A percentile compares a stretch with the other conserved stretches of the same genome.
phyloP scores from a whole-genome alignment of 2,888 invertebrate genomes.

The Podotricha telesiphe region DNA sequence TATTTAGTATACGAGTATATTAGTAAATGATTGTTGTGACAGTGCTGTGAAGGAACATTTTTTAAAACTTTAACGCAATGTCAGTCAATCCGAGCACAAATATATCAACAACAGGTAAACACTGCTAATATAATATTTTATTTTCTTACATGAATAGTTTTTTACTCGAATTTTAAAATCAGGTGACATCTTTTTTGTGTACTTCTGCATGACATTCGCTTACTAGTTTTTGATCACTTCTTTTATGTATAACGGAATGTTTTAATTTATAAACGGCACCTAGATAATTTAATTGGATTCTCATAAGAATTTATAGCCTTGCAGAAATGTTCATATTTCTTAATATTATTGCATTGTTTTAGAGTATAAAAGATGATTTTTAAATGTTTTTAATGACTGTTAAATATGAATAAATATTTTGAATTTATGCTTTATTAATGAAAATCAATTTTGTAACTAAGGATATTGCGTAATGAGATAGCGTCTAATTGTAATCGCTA shows the following conservation, averaged over 20 bases:
- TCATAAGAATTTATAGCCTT: not conserved
- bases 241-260: not conserved
- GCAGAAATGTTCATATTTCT: not conserved
- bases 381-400: no score
- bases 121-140: not conserved
- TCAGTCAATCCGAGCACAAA: conserved; percentile 61
- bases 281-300: not conserved
- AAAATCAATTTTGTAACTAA: not conserved
- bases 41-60: conserved; percentile 47
- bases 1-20: not conserved
- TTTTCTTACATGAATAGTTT: not conserved
- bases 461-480: not conserved
- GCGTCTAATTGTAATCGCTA: not conserved
- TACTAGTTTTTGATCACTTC: not conserved
- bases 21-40: conserved; percentile 29
- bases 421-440: not conserved
- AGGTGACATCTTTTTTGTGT: not conserved
- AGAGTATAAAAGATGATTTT: no score
- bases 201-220: not conserved
- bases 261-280: not conserved
- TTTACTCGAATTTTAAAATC: not conserved
- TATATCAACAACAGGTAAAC: conserved; percentile 52
- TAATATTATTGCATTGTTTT: no score
- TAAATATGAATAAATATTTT: not conserved
- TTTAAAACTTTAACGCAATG: conserved; percentile 53